Conservation (phyloP, 2,888 invertebrate genomes). For the Acrobasis consociella region DNA sequence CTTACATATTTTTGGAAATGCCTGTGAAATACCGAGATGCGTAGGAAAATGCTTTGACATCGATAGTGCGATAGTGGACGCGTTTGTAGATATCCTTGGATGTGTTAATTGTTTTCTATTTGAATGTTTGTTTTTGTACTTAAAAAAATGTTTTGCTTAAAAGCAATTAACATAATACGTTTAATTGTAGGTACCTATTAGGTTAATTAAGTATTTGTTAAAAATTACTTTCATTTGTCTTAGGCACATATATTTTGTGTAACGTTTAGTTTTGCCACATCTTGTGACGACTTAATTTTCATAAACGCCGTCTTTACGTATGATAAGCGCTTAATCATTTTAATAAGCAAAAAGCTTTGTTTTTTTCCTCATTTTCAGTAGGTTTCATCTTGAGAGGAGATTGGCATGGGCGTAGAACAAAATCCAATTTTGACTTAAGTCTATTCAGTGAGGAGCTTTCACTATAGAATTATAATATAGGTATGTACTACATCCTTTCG, state of each 20-base stretch:
- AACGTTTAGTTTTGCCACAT: too few species aligned
- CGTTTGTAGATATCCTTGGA: not conserved
- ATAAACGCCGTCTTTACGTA: too few species aligned
- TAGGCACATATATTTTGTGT: too few species aligned
- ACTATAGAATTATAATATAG: slow-evolving; percentile 36
- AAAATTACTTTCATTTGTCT: too few species aligned
- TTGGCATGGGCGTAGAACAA: not conserved
- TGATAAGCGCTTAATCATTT: too few species aligned
- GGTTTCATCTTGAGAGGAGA: too few species aligned
- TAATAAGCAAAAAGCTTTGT: not conserved
- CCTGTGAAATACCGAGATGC: not conserved
- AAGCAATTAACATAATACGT: too few species aligned
- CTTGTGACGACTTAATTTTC: too few species aligned
- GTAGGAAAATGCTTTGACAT: not conserved
- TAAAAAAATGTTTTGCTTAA: not conserved
- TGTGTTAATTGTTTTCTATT: not conserved
- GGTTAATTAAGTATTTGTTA: too few species aligned
- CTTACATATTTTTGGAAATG: not conserved
- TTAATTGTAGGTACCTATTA: too few species aligned
- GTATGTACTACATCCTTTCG: slow-evolving; percentile 55
- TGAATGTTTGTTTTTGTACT: not conserved
- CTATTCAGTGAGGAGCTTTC: slow-evolving; percentile 15
- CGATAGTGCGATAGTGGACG: not conserved
- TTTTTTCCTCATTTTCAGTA: not conserved
- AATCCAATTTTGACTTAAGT: slow-evolving; percentile 6